Base-by-base conservation (phyloP, 2,888 invertebrate species). In the Agrilus biguttatus region DNA sequence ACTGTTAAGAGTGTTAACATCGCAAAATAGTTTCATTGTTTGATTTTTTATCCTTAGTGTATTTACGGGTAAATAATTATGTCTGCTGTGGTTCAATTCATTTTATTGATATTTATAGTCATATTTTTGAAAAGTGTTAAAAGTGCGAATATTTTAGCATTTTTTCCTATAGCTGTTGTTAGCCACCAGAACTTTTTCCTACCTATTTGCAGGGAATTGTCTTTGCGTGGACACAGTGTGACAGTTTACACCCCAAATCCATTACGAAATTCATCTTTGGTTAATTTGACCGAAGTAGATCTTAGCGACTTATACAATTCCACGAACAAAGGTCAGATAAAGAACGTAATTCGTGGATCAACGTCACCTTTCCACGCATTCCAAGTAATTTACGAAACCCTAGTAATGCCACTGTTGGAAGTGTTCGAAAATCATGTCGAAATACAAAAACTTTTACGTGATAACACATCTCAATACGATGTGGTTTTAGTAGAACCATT, bases 221-320 rank as follows among this genome's bases (percentile, higher is more conserved):
- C 54, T 5, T 34, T 44, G 35, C 44, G 58, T 40, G 63, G 63
- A 33, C 63, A 64, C 45, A 47, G 62, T 40, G 49, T 64, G 8
- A 60, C 61, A 4, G 50, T 60, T 7, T 45, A 63, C n/a, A 58
- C 62, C 3, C 55, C 60, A 3, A 49, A 53, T 47, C 61, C 60
- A 12, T 43, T 61, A 19, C 56, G 55, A 17, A 57, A 61, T 40
- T 45, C 52, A 1, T 38, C 45, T 1, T 46, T 62, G 40, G 47
- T 47, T 5, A 62, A 61, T 44, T 43, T 62, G 17, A 61, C 58
- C 1, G 61, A 62, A 54, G 59, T 62, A n/a, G 55, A 59, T 41
- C 51, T 57, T 6, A 49, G 55, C 14, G 47, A 45, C 19, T 36
- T 47, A 0, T 55, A 55, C 33, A 44, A 47, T 19, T 37, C 43